Evolutionary conservation across 2,797 vertebrate genomes (phyloP), one percentile per base, ranked within the genome.

Genomic region (Lacerta viridis): DNA sequence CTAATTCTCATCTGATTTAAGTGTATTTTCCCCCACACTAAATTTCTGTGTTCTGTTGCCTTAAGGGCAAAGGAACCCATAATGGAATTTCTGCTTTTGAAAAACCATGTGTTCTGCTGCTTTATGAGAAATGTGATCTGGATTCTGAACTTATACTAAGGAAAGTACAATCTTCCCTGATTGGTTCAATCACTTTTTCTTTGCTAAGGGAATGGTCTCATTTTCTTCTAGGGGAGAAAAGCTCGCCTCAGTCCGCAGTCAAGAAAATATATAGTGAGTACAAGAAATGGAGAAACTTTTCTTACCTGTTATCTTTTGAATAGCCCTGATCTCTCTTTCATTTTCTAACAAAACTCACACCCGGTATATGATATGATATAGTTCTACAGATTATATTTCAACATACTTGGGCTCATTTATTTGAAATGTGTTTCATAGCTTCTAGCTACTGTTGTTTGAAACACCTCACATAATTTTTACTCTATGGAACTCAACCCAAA

Each of bases 21-120:
- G 75, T 84, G 90, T 86, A 85, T 80, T 88, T 79, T 36, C 68
- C 90, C 80, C 87, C 46, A 88, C 80, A 69, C 82, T 72, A 79
- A 64, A 87, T 68, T 69, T 74, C 15, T 85, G 87, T 90, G 88
- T 74, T 90, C 87, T 46, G 87, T 29, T 89, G 87, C 46, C 84
- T 85, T 91, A 93, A 89, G 90, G 85, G 86, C 94, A 93, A 88
- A 50, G 87, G 59, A 92, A 91, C 8, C 55, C 61, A 33, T 85
- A 91, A 91, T 69, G 71, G 75, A 89, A 90, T 93, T 93, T 92
- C 88, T 80, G 91, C 79, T 87, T 88, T 92, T 80, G 86, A 92
- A 89, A 92, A 0, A 0, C 36, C 87, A 41, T 61, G 84, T 33
- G 18, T 33, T 86, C 43, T 71, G 27, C 43, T 78, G 71, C 80